Evolutionary conservation across 2,888 invertebrate species (phyloP), one percentile per base, ranked within the genome.

Genomic region (Amphipyra berbera): DNA sequence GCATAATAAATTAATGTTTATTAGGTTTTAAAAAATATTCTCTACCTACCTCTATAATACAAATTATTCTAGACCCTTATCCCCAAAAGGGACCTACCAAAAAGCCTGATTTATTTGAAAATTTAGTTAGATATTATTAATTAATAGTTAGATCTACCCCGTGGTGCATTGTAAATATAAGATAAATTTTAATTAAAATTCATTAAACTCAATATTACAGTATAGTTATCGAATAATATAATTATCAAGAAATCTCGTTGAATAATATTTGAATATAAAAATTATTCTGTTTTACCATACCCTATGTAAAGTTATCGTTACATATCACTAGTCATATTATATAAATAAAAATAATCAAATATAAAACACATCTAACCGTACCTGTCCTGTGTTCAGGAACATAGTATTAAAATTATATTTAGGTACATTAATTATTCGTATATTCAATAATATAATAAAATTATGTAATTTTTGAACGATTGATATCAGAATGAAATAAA

Each of bases 311-410:
- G 90, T 92, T 93, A 91, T 92, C 91, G 87, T 92, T 88, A 93
- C 94, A 94, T 94, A 94, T 94, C 93, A 94, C 94, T 94, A 94
- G 94, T 94, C 94, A 94, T 91, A 90, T 88, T 88, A 84, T 85
- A 80, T 78, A 86, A 86, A 85, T 84, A 85, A 86, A 87, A 82
- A 84, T 85, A 82, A 86, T 78, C 79, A 79, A 83, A 83, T 82
- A 82, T 68, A 81, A 74, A 82, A 82, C 83, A 87, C 83, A 87
- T 88, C 87, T 90, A 88, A 89, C 89, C 81, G 94, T 94, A 94
- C 94, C 94, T 94, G 94, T 90, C 93, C 92, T 94, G 94, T 90
- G 90, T 94, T 93, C 92, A 92, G 93, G 93, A 94, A 86, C 69
- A 81, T 88, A 88, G 86, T 86, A 87, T 88, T 88, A 86, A n/a